phyloP scores from a whole-genome alignment of 2,113 vertebrate genomes.

The Megaceryle torquata region DNA sequence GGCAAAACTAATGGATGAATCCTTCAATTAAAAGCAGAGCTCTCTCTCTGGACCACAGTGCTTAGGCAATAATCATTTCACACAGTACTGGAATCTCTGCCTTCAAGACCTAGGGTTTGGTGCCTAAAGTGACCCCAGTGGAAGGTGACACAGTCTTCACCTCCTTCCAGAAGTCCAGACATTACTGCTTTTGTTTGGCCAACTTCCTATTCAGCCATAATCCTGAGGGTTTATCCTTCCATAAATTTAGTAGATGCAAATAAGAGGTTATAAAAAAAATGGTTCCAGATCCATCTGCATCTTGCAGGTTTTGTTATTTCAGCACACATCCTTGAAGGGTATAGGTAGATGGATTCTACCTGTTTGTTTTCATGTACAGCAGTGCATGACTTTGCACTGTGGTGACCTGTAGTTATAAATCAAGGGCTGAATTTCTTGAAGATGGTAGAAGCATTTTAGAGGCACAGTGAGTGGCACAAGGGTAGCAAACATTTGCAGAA shows the following conservation, averaged over 20 bases:
- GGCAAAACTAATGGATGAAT: slow-evolving; percentile 9
- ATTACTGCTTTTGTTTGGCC: background rate
- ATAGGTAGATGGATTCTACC: background rate
- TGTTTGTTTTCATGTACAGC: background rate
- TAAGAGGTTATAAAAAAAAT: background rate
- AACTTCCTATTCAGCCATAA: background rate
- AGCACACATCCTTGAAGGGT: background rate
- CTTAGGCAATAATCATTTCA: background rate
- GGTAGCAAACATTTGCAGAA: background rate
- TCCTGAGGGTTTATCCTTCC: background rate
- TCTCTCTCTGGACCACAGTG: background rate
- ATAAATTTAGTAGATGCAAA: background rate
- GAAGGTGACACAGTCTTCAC: background rate
- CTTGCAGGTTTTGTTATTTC: background rate
- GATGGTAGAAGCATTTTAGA: background rate
- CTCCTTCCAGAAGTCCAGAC: background rate
- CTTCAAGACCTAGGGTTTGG: background rate
- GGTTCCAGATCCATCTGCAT: background rate
- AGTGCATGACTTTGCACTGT: background rate
- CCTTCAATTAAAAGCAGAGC: background rate
- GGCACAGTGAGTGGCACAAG: background rate
- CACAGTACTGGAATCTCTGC: background rate
- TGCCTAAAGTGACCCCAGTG: background rate
- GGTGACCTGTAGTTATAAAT: background rate
- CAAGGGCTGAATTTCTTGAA: background rate